Conservation (phyloP, 2,113 vertebrate genomes). For the Tinamus guttatus region DNA sequence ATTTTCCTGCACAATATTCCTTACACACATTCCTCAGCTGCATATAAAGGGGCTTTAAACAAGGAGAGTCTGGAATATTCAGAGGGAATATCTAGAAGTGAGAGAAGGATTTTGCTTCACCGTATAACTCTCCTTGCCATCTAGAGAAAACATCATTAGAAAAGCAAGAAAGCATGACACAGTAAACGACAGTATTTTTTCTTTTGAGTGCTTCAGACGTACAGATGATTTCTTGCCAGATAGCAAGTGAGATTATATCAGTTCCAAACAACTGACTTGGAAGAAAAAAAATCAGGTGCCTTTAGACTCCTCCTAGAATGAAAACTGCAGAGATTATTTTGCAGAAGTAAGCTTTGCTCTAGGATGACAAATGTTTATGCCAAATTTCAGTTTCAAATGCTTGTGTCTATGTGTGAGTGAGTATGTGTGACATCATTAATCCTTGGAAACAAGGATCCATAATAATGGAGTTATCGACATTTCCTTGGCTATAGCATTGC, state of each 20-base stretch:
- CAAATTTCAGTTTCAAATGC: constrained; percentile 19
- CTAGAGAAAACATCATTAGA: not conserved
- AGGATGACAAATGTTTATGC: constrained; percentile 22
- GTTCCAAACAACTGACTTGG: constrained; percentile 29
- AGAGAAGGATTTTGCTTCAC: not conserved
- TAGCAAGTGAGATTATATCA: constrained; percentile 1
- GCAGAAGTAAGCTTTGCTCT: constrained; percentile 22
- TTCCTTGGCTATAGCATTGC: constrained; percentile 22
- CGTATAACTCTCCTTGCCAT: not conserved
- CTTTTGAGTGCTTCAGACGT: constrained; percentile 4
- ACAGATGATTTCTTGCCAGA: constrained; percentile 28
- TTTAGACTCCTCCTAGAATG: not conserved
- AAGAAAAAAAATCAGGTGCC: not conserved
- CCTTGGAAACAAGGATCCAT: not conserved
- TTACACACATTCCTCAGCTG: not conserved
- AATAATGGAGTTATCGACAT: not conserved
- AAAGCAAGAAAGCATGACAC: constrained; percentile 34
- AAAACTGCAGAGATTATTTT: not conserved
- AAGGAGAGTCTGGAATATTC: not conserved
- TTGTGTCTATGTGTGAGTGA: not conserved
- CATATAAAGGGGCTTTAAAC: not conserved
- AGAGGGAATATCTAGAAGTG: not conserved
- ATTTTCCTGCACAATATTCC: not conserved
- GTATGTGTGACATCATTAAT: constrained; percentile 43
- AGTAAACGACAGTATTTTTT: constrained; percentile 6